Base-by-base conservation (phyloP, 2,797 vertebrate species). In the Bufotes viridis region DNA sequence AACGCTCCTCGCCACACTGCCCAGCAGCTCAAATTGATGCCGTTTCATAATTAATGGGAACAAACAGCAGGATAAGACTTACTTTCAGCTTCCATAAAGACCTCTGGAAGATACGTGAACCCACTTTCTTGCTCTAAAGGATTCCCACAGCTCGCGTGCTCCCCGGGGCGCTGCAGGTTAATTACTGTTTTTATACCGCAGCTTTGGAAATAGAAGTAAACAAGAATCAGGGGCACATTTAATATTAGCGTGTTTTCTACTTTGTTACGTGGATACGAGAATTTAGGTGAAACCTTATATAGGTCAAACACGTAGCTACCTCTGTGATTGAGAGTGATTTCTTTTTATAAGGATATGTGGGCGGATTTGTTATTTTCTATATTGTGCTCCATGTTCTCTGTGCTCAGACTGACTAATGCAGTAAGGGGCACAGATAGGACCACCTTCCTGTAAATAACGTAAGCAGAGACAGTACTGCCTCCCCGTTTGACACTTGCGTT, bases 81-180 rank as follows among this genome's bases (percentile, higher is more conserved):
- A 99, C 98, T 96, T 92, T 96, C 97, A 89, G 97, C 97, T 91
- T 97, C 96, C 98, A 99, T 99, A 93, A 99, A 98, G 51, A 92
- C 95, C 93, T 99, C 98, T 3, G 98, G 98, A 90, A 95, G 96
- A 93, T 99, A 99, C 0, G 98, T 97, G 94, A 99, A 99, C 63
- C 97, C 97, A 0, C 98, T 99, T 89, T 97, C 96, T 85, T 95
- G 96, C 92, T 99, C 98, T 93, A 99, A 93, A 0, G 97, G 93
- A 91, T 96, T 97, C 87, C 98, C 98, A 88, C 98, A 99, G 96
- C 98, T 99, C 20, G 97, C 97, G 0, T 99, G 98, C 93, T 99
- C 98, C 82, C 98, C 98, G 3, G 97, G 97, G 76, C 97, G 96
- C 95, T 99, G 98, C 82, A 99, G 96, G 95, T 99, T 99, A 93